These are phyloP conservation scores for Pomatostomus ruficeps DNA, from an alignment of 2,113 vertebrate species.

Conservation along the genomic window DNA sequence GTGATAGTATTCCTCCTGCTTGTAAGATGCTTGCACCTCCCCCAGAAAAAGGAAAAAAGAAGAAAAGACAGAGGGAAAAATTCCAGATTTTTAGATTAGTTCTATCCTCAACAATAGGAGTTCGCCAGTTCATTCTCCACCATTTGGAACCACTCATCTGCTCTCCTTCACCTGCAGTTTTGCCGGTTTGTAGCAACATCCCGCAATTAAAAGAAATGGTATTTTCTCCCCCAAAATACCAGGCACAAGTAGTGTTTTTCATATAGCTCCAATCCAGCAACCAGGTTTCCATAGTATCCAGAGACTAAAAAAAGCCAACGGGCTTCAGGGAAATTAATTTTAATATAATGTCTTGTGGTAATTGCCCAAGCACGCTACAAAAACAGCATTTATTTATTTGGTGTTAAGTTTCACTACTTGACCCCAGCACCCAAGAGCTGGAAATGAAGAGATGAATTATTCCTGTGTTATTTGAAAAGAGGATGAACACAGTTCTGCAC, in stretches of 20 bases:
- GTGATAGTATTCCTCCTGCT: not conserved
- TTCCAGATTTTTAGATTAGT: not conserved
- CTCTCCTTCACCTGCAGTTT: not conserved
- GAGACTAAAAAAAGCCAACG: conserved; percentile 49
- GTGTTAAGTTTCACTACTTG: not conserved
- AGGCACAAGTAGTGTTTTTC: not conserved
- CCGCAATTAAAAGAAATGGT: not conserved
- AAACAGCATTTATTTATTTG: not conserved
- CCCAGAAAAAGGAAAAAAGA: not conserved
- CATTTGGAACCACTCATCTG: not conserved
- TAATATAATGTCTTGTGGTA: conserved; percentile 24
- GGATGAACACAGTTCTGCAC: not conserved
- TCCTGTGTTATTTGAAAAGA: not conserved
- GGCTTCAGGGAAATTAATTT: conserved; percentile 47
- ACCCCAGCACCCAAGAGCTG: not conserved
- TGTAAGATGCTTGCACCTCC: not conserved
- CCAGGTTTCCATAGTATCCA: conserved; percentile 60
- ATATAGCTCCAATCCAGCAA: conserved; percentile 2
- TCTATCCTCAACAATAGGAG: not conserved
- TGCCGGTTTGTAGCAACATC: not conserved
- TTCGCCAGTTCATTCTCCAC: not conserved
- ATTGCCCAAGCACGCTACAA: not conserved
- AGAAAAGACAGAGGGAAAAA: not conserved
- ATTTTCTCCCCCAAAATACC: conserved; percentile 27
- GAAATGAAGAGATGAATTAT: not conserved